These are phyloP conservation scores for Apotomis betuletana DNA, from an alignment of 2,888 invertebrate genomes.

Conservation along the genomic window DNA sequence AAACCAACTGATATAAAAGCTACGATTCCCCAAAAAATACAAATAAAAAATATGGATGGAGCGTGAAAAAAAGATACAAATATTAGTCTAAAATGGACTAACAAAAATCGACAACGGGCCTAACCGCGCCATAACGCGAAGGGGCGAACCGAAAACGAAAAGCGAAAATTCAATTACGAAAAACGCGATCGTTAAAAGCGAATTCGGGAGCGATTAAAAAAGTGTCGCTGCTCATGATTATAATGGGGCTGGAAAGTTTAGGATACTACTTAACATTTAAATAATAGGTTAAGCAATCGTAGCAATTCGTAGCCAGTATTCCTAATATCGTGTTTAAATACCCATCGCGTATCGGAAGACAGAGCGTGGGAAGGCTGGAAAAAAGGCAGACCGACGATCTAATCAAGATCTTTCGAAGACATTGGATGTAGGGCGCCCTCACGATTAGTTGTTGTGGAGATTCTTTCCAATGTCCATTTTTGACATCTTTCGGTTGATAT, in stretches of 20 bases:
- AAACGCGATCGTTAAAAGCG: constrained; percentile 56
- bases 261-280: neutral
- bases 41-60: neutral
- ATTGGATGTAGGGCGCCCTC: too few species aligned
- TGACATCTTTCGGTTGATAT: too few species aligned
- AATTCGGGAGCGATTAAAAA: constrained; percentile 57
- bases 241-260: constrained; percentile 32
- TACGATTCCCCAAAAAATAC: neutral
- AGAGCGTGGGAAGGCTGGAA: too few species aligned
- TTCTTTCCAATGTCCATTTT: too few species aligned
- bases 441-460: too few species aligned
- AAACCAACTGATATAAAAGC: neutral
- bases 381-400: too few species aligned
- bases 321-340: too few species aligned
- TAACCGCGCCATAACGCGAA: constrained; percentile 45
- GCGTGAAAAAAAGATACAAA: neutral
- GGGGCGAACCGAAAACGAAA: constrained; percentile 43
- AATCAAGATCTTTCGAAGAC: too few species aligned
- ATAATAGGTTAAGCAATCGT: too few species aligned
- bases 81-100: neutral
- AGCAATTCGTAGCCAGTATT: too few species aligned
- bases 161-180: constrained; percentile 55
- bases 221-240: constrained; percentile 44
- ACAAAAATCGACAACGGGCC: constrained; percentile 6
- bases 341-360: too few species aligned